These are phyloP conservation scores for Panagrolaimus sp. DNA, from an alignment of 1,140 invertebrate genomes.

Conservation along the genomic window DNA sequence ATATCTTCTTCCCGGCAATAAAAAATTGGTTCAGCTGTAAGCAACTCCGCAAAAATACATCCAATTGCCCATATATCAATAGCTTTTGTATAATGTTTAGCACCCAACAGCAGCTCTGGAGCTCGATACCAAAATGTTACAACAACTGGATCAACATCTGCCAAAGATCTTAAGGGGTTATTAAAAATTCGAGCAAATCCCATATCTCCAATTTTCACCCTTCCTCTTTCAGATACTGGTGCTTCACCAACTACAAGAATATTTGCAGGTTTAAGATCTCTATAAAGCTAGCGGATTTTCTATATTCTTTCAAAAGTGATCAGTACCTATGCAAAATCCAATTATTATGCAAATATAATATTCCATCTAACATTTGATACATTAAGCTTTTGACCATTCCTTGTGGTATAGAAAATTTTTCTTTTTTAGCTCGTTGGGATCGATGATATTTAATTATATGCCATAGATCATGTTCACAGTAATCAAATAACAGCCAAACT, in stretches of 20 bases:
- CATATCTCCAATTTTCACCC: slow-evolving; percentile 80
- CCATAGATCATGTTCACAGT: slow-evolving; percentile 99
- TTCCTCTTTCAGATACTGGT: slow-evolving; percentile 70
- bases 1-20: slow-evolving; percentile 99
- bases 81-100: slow-evolving; percentile 80
- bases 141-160: slow-evolving; percentile 96
- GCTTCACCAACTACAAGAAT: slow-evolving; percentile 99
- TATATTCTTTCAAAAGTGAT: slow-evolving; percentile 56
- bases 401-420: slow-evolving; percentile 78
- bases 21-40: slow-evolving; percentile 97
- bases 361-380: slow-evolving; percentile 97
- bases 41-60: slow-evolving; percentile 94
- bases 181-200: slow-evolving; percentile 99
- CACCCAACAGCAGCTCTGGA: slow-evolving; percentile 88
- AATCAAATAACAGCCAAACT: slow-evolving; percentile 89
- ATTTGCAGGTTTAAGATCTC: slow-evolving; percentile 86
- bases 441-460: slow-evolving; percentile 99
- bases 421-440: slow-evolving; percentile 91
- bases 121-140: slow-evolving; percentile 99
- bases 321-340: slow-evolving; percentile 96
- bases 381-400: slow-evolving; percentile 95
- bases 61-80: slow-evolving; percentile 98
- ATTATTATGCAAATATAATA: slow-evolving; percentile 97
- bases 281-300: slow-evolving; percentile 15
- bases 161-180: slow-evolving; percentile 91